These are phyloP conservation scores for Chrysolina haemoptera DNA, from an alignment of 2,888 invertebrate species.

Conservation along the genomic window DNA sequence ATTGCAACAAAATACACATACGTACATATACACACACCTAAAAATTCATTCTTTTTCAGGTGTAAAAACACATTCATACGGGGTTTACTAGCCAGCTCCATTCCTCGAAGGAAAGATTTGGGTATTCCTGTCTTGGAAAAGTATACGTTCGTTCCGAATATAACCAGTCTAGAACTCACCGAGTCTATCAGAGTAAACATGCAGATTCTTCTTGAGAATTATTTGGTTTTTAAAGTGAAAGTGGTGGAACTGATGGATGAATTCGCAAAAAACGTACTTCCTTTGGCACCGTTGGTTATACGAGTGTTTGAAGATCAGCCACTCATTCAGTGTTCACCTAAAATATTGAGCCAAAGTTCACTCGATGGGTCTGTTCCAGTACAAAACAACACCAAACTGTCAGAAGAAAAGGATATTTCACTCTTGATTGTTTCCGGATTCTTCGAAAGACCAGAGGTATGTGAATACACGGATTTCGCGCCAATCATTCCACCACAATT, in stretches of 20 bases:
- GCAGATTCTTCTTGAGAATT: conserved; percentile 84
- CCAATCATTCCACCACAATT: no score
- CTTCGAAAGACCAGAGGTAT: conserved; percentile 70
- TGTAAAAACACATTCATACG: conserved; percentile 85
- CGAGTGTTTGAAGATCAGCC: conserved; percentile 79
- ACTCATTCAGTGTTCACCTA: conserved; percentile 78
- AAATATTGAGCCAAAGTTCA: conserved; percentile 67
- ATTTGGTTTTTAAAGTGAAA: conserved; percentile 71
- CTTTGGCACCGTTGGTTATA: conserved; percentile 73
- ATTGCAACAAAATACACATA: no score
- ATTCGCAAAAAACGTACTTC: conserved; percentile 61
- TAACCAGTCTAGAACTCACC: conserved; percentile 50
- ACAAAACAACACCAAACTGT: conserved; percentile 77
- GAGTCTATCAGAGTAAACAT: conserved; percentile 74
- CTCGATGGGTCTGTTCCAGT: conserved; percentile 72
- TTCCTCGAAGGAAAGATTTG: conserved; percentile 78
- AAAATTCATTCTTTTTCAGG: conserved; percentile 62
- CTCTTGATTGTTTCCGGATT: conserved; percentile 66
- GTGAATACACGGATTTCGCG: no score
- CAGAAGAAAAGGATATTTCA: conserved; percentile 58
- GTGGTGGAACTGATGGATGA: conserved; percentile 58
- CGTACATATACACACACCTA: no score
- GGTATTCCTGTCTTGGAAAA: conserved; percentile 85
- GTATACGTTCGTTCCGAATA: conserved; percentile 81
- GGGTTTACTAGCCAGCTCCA: conserved; percentile 83